phyloP scores from a whole-genome alignment of 2,797 vertebrate species.

The Scyliorhinus canicula region DNA sequence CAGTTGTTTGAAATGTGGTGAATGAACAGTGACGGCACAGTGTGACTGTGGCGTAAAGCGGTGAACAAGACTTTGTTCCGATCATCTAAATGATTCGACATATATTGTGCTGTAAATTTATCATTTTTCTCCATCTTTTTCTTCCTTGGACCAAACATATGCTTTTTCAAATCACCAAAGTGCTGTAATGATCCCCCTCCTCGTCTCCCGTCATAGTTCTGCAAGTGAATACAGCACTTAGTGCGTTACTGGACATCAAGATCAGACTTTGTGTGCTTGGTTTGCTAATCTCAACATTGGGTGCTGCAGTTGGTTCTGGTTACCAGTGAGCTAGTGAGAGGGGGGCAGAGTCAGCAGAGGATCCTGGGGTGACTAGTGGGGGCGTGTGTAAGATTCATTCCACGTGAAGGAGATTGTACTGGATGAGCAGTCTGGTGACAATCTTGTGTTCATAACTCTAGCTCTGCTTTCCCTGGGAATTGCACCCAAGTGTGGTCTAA shows the following conservation, averaged over 20 bases:
- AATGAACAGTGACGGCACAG: neutral
- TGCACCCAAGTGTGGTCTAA: no score
- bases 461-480: neutral
- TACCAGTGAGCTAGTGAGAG: neutral
- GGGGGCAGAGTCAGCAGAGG: no score
- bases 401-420: neutral
- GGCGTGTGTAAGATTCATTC: neutral
- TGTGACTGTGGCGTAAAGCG: neutral
- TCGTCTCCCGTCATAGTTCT: neutral
- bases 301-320: no score
- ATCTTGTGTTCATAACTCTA: neutral
- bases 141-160: neutral
- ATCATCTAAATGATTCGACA: neutral
- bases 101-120: neutral
- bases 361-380: neutral
- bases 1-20: neutral
- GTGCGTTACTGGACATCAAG: neutral
- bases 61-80: neutral
- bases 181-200: neutral
- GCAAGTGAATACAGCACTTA: neutral
- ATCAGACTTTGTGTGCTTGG: neutral
- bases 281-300: neutral
- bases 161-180: neutral
- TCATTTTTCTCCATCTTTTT: neutral
- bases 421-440: neutral